Evolutionary conservation across 2,888 invertebrate species (phyloP), one percentile per base, ranked within the genome.

Genomic region (Lasioglossum marginatum): DNA sequence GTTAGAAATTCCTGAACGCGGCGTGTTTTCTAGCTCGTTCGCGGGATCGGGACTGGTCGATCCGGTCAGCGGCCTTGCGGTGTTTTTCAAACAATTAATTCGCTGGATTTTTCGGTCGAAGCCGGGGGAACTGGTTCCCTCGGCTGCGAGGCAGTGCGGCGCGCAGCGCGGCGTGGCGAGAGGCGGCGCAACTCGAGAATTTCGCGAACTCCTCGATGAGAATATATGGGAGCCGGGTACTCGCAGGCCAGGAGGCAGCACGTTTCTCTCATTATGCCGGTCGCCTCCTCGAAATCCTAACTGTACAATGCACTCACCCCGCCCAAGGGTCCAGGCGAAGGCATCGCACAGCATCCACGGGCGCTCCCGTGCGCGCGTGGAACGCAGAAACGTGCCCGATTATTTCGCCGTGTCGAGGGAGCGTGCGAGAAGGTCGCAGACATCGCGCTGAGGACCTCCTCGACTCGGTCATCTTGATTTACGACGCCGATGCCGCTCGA

Each of bases 191-290:
- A 31, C 63, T 57, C 57, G 63, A 63, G 63, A 63, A 63, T 63
- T 63, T 63, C 63, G 63, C 79, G 82, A 23, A 66, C 31, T 88
- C 82, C 60, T 31, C 72, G 57, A 80, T 79, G 81, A 72, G 81
- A 83, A 82, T 82, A 85, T 77, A 83, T 66, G 82, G 80, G 68
- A 76, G 77, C 70, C 79, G 57, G 82, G 84, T 57, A 83, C 86
- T 90, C 88, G 86, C 87, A 89, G 93, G 92, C 92, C 93, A 93
- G 88, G 92, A 93, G 93, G 91, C 93, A 94, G 92, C 93, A 93
- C 93, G 93, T 93, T 93, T 92, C 92, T 92, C 93, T 94, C 94
- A 93, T 93, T 93, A 93, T 92, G 91, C 91, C 91, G 88, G 82
- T 89, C 91, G 89, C 85, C 89, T 91, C 89, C 84, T 92, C 90